Conservation (phyloP, 2,113 vertebrate genomes). For the Acrocephalus arundinaceus region DNA sequence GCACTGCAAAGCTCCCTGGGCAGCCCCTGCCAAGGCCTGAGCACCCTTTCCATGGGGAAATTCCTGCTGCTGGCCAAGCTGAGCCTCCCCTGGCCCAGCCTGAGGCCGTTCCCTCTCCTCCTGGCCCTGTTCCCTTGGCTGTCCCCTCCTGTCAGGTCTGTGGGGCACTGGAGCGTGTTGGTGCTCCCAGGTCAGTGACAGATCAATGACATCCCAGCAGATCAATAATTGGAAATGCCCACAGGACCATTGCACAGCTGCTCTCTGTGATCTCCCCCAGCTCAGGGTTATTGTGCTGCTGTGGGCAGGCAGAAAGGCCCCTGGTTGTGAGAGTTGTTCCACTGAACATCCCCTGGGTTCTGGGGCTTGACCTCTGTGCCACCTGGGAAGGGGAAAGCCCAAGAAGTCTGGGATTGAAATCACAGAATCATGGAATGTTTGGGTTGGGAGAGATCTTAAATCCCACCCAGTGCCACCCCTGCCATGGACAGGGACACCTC, state of each 20-base stretch:
- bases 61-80: background rate
- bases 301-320: background rate
- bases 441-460: background rate
- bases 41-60: too few species aligned
- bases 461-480: background rate
- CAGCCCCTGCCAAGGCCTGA: too few species aligned
- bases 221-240: background rate
- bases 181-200: background rate
- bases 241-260: background rate
- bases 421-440: background rate
- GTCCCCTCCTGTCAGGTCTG: background rate
- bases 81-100: background rate
- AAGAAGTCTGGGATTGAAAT: background rate
- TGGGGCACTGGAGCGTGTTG: background rate
- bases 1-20: too few species aligned
- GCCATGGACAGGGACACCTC: background rate
- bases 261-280: background rate
- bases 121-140: background rate
- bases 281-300: background rate
- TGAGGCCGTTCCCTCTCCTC: background rate
- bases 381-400: background rate
- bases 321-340: background rate
- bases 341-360: background rate
- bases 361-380: background rate
- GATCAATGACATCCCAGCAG: background rate